Evolutionary conservation across 64 coral and sea anemone species (phyloP).

Genomic region (Montipora efflorescens): DNA sequence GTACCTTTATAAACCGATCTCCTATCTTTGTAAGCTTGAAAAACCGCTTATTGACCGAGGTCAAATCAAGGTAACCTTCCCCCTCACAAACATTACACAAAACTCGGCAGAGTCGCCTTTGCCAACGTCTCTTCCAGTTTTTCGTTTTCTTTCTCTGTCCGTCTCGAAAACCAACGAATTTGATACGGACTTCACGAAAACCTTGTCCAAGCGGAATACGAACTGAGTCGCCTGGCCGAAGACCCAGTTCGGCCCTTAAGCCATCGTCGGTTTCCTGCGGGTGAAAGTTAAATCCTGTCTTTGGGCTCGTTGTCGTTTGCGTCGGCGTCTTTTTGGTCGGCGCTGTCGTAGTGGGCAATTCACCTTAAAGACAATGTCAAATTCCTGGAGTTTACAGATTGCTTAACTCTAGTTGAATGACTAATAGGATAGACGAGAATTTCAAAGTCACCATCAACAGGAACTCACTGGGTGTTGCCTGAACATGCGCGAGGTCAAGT

Average conservation of each 20-base stretch:
- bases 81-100: constrained; percentile 67
- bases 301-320: background rate
- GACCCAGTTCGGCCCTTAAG: constrained; percentile 69
- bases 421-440: background rate
- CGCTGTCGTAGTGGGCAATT: background rate
- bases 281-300: constrained; percentile 33
- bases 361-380: constrained; percentile 3
- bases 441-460: background rate
- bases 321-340: background rate
- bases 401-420: too few species aligned
- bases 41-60: constrained; percentile 60
- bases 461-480: too few species aligned
- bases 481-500: too few species aligned
- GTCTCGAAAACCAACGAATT: constrained; percentile 75
- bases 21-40: constrained; percentile 78
- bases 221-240: constrained; percentile 76
- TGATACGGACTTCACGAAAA: constrained; percentile 61
- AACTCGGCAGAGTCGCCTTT: constrained; percentile 79
- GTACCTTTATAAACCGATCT: constrained; percentile 74
- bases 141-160: constrained; percentile 37
- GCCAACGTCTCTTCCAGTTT: constrained; percentile 78
- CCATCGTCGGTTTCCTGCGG: constrained; percentile 47
- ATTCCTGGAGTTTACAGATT: background rate
- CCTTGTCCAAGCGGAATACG: constrained; percentile 69
- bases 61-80: constrained; percentile 37